Evolutionary conservation across 2,888 invertebrate genomes (phyloP), one percentile per base, ranked within the genome.

Genomic region (Azorinus chamasolen): DNA sequence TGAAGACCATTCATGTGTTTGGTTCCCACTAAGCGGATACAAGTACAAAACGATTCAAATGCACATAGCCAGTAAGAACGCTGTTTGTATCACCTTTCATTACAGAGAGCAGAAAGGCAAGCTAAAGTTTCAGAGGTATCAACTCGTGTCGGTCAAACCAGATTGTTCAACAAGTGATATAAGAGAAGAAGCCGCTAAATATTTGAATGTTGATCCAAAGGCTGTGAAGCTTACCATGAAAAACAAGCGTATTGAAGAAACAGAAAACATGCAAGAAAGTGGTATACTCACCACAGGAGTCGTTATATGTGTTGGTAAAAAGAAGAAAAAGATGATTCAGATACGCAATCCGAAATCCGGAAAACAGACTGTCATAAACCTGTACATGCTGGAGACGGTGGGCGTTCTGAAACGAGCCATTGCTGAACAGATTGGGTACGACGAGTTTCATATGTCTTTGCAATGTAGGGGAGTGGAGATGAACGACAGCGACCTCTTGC

Each of bases 351-450:
- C 70, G 41, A 48, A 24, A 4, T 37, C 41, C 18, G 24, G 48
- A 16, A 57, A 51, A 3, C 65, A 65, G 25, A 45, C 57, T 39
- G 55, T 61, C n/a, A 54, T 71, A 18, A 58, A 73, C 25, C 41
- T 78, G 65, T 78, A 70, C 48, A 73, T 70, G 73, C 54, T 78
- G 2, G 70, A 78, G 22, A 54, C 73, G 22, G 78, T 78, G 10
- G 32, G 50, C 32, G 48, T 61, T 1, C 57, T 78, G 27, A 70
- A 61, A 27, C 48, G 45, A 37, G 55, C 64, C 22, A 37, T 78
- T 22, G 65, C 73, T 18, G 51, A 65, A 32, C 43, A 46, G 22
- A 70, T 64, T 45, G 46, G 24, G 6, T 20, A 70, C 20, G 45
- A 69, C 6, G 24, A 27, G 16, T 32, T 73, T 12, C 64, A 73